phyloP scores from a whole-genome alignment of 2,888 invertebrate genomes.

The Gandaritis pyraliata region DNA sequence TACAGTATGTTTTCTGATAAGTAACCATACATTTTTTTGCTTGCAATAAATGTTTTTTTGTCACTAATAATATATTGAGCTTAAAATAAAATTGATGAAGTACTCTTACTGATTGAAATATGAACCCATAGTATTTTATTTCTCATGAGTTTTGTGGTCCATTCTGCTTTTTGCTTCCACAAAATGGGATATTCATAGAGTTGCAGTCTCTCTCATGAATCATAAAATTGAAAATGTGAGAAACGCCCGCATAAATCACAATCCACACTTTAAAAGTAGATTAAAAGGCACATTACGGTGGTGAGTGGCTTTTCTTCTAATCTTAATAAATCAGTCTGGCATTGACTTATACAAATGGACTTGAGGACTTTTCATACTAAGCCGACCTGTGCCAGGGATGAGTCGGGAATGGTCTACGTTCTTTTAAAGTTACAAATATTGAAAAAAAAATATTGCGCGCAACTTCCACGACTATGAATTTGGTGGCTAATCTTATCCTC shows the following conservation, averaged over 20 bases:
- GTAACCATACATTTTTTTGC: no score
- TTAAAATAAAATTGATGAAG: no score
- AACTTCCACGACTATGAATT: no score
- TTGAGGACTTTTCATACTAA: constrained; percentile 16
- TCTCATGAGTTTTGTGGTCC: no score
- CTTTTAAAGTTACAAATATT: neutral
- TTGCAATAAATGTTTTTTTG: no score
- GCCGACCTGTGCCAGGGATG: constrained; percentile 21
- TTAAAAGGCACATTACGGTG: constrained; percentile 38
- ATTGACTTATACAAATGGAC: constrained; percentile 45
- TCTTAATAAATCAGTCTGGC: constrained; percentile 44
- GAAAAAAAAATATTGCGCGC: no score
- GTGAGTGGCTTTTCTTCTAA: constrained; percentile 38
- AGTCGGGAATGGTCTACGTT: constrained; percentile 1
- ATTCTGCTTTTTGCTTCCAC: neutral
- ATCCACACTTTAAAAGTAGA: constrained; percentile 34
- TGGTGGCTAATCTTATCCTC: no score
- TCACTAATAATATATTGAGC: no score
- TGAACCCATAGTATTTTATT: no score
- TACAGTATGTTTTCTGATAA: no score
- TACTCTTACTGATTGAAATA: no score
- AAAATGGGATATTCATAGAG: constrained; percentile 12
- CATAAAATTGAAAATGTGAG: constrained; percentile 30
- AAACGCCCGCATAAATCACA: constrained; percentile 30
- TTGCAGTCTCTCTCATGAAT: constrained; percentile 14